Evolutionary conservation across 2,797 vertebrate species (phyloP), one percentile per base, ranked within the genome.

Genomic region (Labroides dimidiatus): DNA sequence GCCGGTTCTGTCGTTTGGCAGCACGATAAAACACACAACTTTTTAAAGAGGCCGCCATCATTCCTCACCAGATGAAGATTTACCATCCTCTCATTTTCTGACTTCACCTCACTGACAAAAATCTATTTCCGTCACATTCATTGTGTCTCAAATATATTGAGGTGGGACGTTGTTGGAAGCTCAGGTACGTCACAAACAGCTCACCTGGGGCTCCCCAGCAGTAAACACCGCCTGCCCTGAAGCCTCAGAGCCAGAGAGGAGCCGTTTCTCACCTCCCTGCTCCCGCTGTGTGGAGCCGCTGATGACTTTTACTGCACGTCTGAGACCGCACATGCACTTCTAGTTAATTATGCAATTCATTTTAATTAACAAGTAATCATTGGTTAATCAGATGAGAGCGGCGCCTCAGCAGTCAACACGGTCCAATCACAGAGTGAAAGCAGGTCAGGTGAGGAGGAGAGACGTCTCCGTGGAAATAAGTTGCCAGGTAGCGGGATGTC

Each of bases 251-350:
- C 57, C 56, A 17, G 0, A 73, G 36, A 9, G 24, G 16, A 23
- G 57, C 23, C 19, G 60, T 64, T 56, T 51, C 63, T 63, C 54
- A 39, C 42, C 57, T 33, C 27, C 53, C 59, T 49, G 19, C 0
- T 47, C 36, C 23, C 16, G 5, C 50, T 14, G 42, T 50, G 23
- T 13, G 19, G 62, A 43, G 42, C 47, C 7, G 4, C 67, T 66
- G 62, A 82, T 69, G 57, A 69, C 61, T 77, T 78, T 77, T 78
- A 82, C 67, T 77, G 66, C 55, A 67, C 78, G 55, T 82, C 51
- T 48, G 68, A 78, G 80, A 57, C 61, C 4, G 39, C 42, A 33
- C 10, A 44, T 66, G 60, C 48, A 61, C 55, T 44, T 73, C 41
- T 19, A 72, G 8, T 73, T 87, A 80, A 85, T 85, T 78, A 76